Base-by-base conservation (phyloP, 2,888 invertebrate species). In the Cerceris ruficornis region DNA sequence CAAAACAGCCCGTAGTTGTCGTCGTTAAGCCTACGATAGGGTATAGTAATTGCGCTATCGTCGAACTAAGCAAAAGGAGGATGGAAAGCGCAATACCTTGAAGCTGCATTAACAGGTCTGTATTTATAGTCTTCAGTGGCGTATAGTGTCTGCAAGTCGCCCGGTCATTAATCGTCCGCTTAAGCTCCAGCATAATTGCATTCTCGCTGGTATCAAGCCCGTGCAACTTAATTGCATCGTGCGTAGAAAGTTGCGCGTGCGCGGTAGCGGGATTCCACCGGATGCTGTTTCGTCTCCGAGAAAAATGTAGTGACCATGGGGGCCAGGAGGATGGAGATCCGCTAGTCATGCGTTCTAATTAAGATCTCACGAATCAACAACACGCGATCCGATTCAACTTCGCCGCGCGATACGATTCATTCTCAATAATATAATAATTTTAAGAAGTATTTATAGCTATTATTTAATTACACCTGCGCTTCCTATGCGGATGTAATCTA, bases 261-360 rank as follows among this genome's bases (percentile, higher is more conserved):
- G 28, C 28, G 28, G 28, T 28, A 28, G 28, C 82, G 67, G 61
- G 78, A 67, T 75, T 80, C 55, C 64, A 62, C 83, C 83, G 82
- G 81, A 81, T 81, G 75, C 70, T 81, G 75, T 68, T 72, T 68
- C 75, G 69, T 80, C 69, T 28, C 39, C 69, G 80, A 75, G 75
- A 84, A 77, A 84, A 84, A 79, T 69, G 61, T 43, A 58, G 50
- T 15, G 70, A 57, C 67, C 75, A 58, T 62, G 66, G 72, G 81
- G 75, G 84, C 83, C 76, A 61, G 69, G 57, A 55, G 66, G 57
- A 79, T 77, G 77, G 66, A 77, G 74, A 86, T 80, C 69, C 69
- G 84, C 86, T 71, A 86, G 86, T 86, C 86, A 86, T 75, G 82
- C 84, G 81, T 78, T 84, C 87, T 87, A 86, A 87, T 87, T 86